These are phyloP conservation scores for Synchiropus splendidus DNA, from an alignment of 2,113 vertebrate genomes.

Conservation along the genomic window DNA sequence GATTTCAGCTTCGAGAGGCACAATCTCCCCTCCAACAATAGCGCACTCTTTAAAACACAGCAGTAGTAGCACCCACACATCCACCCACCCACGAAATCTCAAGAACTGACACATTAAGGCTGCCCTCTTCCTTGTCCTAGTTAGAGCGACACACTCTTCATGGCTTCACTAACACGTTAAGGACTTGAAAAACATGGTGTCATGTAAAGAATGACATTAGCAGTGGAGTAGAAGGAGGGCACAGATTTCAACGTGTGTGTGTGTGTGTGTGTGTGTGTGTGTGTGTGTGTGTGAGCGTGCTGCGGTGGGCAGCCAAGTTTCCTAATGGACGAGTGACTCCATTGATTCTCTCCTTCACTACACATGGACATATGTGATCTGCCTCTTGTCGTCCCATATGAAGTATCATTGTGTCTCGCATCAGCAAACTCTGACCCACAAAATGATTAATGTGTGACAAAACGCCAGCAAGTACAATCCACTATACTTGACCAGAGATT, in stretches of 20 bases:
- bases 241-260: slow-evolving; percentile 14
- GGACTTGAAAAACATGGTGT: slow-evolving; percentile 36
- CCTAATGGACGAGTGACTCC: slow-evolving; percentile 28
- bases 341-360: slow-evolving; percentile 14
- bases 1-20: slow-evolving; percentile 45
- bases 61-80: slow-evolving; percentile 3
- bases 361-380: slow-evolving; percentile 31
- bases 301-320: background rate
- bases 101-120: slow-evolving; percentile 16
- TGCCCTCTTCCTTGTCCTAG: slow-evolving; percentile 37
- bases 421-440: too few relatives aligned
- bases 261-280: slow-evolving; percentile 9
- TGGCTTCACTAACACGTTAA: slow-evolving; percentile 35
- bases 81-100: slow-evolving; percentile 3
- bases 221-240: slow-evolving; percentile 51
- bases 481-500: too few relatives aligned
- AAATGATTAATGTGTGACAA: too few relatives aligned
- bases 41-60: slow-evolving; percentile 38
- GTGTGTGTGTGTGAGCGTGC: background rate
- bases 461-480: too few relatives aligned
- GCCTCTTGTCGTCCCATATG: slow-evolving; percentile 3
- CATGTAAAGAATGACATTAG: slow-evolving; percentile 52
- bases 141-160: slow-evolving; percentile 35
- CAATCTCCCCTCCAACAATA: slow-evolving; percentile 48
- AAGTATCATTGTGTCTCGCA: background rate